These are phyloP conservation scores for Nephrocerus scutellatus DNA, from an alignment of 2,888 invertebrate genomes.

Conservation along the genomic window DNA sequence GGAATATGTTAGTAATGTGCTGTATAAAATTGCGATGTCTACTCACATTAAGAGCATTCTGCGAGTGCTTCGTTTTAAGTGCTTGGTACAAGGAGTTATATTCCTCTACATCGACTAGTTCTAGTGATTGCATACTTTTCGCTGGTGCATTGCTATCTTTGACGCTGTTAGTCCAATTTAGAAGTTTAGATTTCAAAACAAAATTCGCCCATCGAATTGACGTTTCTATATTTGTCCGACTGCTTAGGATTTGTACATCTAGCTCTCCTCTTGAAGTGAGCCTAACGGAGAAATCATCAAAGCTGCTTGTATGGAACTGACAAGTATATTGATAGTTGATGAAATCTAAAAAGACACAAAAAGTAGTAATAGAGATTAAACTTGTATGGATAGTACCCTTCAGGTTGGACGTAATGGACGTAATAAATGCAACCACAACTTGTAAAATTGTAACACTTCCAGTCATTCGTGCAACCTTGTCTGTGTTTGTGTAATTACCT, in stretches of 20 bases:
- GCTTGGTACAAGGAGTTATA: constrained; percentile 67
- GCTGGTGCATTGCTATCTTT: constrained; percentile 52
- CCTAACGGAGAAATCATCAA: constrained; percentile 31
- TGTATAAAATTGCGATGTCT: neutral
- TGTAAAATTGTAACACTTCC: too few species aligned
- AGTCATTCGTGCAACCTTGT: neutral
- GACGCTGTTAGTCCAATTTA: constrained; percentile 32
- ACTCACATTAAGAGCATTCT: constrained; percentile 61
- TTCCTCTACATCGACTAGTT: constrained; percentile 58
- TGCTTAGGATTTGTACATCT: constrained; percentile 9
- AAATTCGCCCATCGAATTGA: constrained; percentile 34
- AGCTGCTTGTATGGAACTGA: constrained; percentile 22
- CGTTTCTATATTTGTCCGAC: constrained; percentile 13
- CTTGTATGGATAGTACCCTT: too few species aligned
- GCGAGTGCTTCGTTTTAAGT: constrained; percentile 73
- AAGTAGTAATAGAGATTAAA: neutral
- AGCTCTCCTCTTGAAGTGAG: constrained; percentile 22
- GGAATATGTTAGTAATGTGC: constrained; percentile 8
- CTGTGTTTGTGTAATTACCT: constrained; percentile 24
- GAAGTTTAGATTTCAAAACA: constrained; percentile 51
- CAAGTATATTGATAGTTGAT: constrained; percentile 28
- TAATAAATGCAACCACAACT: too few species aligned
- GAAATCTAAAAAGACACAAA: constrained; percentile 30
- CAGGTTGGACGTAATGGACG: too few species aligned
- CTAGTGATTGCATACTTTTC: constrained; percentile 52